Percentiles rank a stretch among this genome's conserved stretches.
These are phyloP conservation scores for Saccopteryx bilineata DNA, from an alignment of 2,113 vertebrate species.

Conservation along the genomic window DNA sequence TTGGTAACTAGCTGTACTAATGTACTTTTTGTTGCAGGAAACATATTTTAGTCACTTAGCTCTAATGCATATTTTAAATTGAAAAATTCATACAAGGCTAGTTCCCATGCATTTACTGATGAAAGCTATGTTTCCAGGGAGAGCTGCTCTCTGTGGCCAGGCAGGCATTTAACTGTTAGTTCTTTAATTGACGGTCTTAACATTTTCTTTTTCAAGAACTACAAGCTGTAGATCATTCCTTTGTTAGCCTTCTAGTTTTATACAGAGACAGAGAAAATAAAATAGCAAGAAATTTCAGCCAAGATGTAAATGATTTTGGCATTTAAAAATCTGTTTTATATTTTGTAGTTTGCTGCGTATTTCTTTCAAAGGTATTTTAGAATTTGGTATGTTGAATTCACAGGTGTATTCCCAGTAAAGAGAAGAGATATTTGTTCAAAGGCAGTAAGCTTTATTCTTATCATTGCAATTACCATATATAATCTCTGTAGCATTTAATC, in stretches of 20 bases:
- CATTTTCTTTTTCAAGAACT: conserved; percentile 48
- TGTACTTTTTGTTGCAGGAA: background rate
- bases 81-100: background rate
- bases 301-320: conserved; percentile 30
- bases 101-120: background rate
- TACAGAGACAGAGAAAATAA: conserved; percentile 53
- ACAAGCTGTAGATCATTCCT: background rate
- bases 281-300: conserved; percentile 43
- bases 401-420: background rate
- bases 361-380: background rate
- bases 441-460: conserved; percentile 31
- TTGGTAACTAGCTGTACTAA: background rate
- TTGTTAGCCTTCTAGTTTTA: background rate
- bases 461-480: background rate
- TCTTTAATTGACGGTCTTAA: conserved; percentile 45
- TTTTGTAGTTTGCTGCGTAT: background rate
- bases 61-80: background rate
- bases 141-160: background rate
- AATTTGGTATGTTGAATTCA: conserved; percentile 41
- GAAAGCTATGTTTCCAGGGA: background rate
- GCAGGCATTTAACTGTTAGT: background rate
- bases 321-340: conserved; percentile 43
- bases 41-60: background rate
- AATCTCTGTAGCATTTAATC: background rate
- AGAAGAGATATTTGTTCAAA: conserved; percentile 20